These are phyloP conservation scores for Spodoptera picta DNA, from an alignment of 2,888 invertebrate species.

Conservation along the genomic window DNA sequence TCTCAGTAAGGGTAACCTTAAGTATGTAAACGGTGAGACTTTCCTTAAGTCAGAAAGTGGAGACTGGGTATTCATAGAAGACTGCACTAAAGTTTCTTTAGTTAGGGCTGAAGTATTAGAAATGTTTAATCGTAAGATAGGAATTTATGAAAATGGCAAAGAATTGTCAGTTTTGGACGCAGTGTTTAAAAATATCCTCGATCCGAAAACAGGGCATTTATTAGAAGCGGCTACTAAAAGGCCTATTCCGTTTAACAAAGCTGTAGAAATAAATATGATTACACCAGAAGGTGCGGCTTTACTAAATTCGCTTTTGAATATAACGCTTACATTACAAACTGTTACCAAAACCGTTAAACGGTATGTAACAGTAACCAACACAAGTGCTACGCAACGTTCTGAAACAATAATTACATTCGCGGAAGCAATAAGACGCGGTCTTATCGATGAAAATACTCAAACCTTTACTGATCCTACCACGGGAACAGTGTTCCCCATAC, in stretches of 20 bases:
- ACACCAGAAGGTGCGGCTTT: slow-evolving; percentile 96
- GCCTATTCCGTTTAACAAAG: slow-evolving; percentile 94
- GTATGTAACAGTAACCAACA: slow-evolving; percentile 93
- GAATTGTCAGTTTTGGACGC: slow-evolving; percentile 96
- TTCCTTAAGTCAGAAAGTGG: slow-evolving; percentile 93
- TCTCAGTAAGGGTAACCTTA: slow-evolving; percentile 92
- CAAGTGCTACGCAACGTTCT: slow-evolving; percentile 88
- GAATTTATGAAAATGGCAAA: slow-evolving; percentile 92
- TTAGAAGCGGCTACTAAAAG: slow-evolving; percentile 92
- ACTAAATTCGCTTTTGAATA: slow-evolving; percentile 94
- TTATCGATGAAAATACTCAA: slow-evolving; percentile 93
- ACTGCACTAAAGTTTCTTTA: slow-evolving; percentile 93
- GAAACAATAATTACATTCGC: slow-evolving; percentile 91
- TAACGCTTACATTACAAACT: slow-evolving; percentile 95
- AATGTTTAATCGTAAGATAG: slow-evolving; percentile 94
- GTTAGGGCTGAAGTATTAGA: slow-evolving; percentile 95
- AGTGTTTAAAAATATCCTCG: slow-evolving; percentile 95
- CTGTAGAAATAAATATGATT: slow-evolving; percentile 94
- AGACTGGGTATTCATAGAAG: slow-evolving; percentile 92
- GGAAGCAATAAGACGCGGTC: slow-evolving; percentile 93
- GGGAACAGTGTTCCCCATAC: slow-evolving; percentile 92
- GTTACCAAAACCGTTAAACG: slow-evolving; percentile 95
- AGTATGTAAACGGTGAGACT: slow-evolving; percentile 92
- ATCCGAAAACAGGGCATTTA: slow-evolving; percentile 96
- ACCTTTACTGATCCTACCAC: slow-evolving; percentile 93